A percentile compares a stretch with the other conserved stretches of the same genome.
Evolutionary conservation across 2,888 invertebrate species (phyloP).

Genomic region (Acleris emargana): DNA sequence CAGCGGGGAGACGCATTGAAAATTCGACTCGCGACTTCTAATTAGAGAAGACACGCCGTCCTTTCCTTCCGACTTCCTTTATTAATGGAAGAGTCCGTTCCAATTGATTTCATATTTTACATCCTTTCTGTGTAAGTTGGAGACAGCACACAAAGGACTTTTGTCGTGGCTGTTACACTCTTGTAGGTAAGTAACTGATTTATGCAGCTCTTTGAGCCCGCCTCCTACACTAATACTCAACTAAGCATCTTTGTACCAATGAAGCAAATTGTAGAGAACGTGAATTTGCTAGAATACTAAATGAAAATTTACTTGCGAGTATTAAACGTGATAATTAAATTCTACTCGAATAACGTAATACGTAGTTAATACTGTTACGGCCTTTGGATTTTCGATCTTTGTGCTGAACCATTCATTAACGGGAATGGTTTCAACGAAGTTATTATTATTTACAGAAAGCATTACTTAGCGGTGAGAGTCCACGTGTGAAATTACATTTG

Average conservation of each 20-base stretch:
- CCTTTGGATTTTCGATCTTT: not conserved
- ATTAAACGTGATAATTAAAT: no score
- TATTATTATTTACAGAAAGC: conserved; percentile 41
- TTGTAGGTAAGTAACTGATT: conserved; percentile 8
- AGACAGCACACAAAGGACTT: conserved; percentile 38
- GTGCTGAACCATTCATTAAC: not conserved
- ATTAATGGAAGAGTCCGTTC: conserved; percentile 74
- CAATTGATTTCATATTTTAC: conserved; percentile 77
- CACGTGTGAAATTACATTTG: conserved; percentile 73
- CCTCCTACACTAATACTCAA: conserved; percentile 10
- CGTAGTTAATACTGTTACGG: no score
- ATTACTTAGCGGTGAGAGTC: conserved; percentile 48
- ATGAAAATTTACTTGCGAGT: no score
- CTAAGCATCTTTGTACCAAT: conserved; percentile 3
- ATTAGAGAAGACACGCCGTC: conserved; percentile 74
- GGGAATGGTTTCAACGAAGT: conserved; percentile 15
- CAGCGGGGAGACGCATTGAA: conserved; percentile 70
- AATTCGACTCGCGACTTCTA: conserved; percentile 80
- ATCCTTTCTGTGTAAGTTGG: conserved; percentile 47
- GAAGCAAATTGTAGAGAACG: not conserved
- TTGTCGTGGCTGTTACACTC: conserved; percentile 46
- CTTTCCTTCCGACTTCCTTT: conserved; percentile 68
- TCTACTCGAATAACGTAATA: no score
- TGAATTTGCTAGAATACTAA: not conserved
- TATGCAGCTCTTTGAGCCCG: conserved; percentile 23